These are phyloP conservation scores for Cataglyphis livida DNA, from an alignment of 2,888 invertebrate species.

Conservation along the genomic window DNA sequence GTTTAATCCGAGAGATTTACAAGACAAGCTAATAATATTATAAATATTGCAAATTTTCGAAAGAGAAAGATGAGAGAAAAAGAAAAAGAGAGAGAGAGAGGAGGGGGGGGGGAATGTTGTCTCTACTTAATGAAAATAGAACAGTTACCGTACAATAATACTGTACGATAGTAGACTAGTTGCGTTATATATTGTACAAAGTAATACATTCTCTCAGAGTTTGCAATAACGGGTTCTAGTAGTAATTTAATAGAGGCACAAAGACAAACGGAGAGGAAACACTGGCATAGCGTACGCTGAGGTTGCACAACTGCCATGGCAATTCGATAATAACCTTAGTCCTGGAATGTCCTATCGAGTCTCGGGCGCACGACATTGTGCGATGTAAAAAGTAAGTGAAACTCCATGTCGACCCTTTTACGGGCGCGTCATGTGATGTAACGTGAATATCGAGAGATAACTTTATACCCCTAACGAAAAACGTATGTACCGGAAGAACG, in stretches of 20 bases:
- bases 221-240: conserved; percentile 41
- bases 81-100: background rate
- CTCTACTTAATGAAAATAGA: conserved; percentile 28
- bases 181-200: conserved; percentile 21
- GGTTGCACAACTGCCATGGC: conserved; percentile 32
- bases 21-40: background rate
- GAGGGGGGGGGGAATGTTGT: background rate
- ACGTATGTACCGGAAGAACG: background rate
- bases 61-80: background rate
- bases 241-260: conserved; percentile 52
- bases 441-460: conserved; percentile 9
- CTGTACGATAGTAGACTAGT: conserved; percentile 9
- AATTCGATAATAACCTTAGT: conserved; percentile 64
- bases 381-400: conserved; percentile 61
- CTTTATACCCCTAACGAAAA: background rate
- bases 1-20: background rate
- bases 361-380: conserved; percentile 22
- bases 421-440: background rate
- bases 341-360: conserved; percentile 18
- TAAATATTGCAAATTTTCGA: background rate
- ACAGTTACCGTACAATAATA: conserved; percentile 25
- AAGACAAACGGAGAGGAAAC: conserved; percentile 44
- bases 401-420: conserved; percentile 16
- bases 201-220: conserved; percentile 24
- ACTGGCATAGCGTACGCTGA: background rate